phyloP scores from a whole-genome alignment of 2,797 vertebrate genomes.

The Macrochelys suwanniensis region DNA sequence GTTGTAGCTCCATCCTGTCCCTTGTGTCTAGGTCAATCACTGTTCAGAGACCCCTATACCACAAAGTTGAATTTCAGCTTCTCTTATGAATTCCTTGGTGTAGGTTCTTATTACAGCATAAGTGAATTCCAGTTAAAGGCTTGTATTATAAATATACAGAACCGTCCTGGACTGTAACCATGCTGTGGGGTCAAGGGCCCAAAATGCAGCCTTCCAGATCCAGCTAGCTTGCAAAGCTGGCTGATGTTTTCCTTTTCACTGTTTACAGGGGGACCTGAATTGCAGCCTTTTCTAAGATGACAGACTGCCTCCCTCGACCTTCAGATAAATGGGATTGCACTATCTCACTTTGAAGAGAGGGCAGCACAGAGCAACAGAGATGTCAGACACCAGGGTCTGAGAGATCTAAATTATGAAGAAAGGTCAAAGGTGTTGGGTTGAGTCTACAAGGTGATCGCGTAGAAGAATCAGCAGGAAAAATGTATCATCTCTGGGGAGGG shows the following conservation, averaged over 20 bases:
- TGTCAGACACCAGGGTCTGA: slow-evolving; percentile 39
- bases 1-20: not conserved
- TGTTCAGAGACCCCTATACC: not conserved
- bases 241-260: slow-evolving; percentile 19
- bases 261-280: slow-evolving; percentile 44
- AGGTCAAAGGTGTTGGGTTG: slow-evolving; percentile 35
- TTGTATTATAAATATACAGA: slow-evolving; percentile 19
- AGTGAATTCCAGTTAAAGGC: slow-evolving; percentile 25
- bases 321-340: slow-evolving; percentile 56
- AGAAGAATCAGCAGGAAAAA: slow-evolving; percentile 24
- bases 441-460: slow-evolving; percentile 15
- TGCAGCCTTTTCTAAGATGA: slow-evolving; percentile 34
- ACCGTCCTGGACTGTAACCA: not conserved
- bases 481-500: slow-evolving; percentile 41
- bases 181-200: slow-evolving; percentile 34
- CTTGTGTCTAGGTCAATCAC: not conserved
- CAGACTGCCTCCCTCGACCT: slow-evolving; percentile 51
- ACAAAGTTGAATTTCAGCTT: not conserved
- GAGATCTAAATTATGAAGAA: slow-evolving; percentile 54
- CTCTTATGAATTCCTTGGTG: not conserved
- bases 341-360: slow-evolving; percentile 61
- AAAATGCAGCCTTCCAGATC: not conserved
- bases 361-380: slow-evolving; percentile 23
- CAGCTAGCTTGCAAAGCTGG: slow-evolving; percentile 25
- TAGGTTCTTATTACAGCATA: not conserved